Evolutionary conservation across 2,797 vertebrate species (phyloP).

Genomic region (Coregonus suidteri): DNA sequence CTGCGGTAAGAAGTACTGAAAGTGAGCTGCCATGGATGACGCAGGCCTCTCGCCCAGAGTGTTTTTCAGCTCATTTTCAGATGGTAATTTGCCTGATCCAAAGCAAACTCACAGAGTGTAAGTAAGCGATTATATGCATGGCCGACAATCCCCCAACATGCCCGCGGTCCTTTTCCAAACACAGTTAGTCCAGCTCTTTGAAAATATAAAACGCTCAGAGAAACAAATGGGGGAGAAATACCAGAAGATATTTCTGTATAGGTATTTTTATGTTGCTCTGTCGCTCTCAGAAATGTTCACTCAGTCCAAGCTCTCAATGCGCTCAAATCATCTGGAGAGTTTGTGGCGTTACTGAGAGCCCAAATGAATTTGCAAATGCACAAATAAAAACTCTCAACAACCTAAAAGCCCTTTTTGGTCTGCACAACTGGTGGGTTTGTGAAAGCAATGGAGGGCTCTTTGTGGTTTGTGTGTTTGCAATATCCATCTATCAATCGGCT

Average conservation of each 20-base stretch:
- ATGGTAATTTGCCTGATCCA: constrained; percentile 89
- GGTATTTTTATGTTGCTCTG: constrained; percentile 18
- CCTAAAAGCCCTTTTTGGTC: neutral
- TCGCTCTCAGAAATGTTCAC: constrained; percentile 7
- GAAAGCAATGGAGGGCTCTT: constrained; percentile 15
- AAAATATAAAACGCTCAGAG: constrained; percentile 73
- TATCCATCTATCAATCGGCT: constrained; percentile 84
- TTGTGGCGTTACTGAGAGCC: neutral
- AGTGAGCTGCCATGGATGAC: constrained; percentile 81
- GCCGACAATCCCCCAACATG: constrained; percentile 84
- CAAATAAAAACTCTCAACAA: constrained; percentile 3
- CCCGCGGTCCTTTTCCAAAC: constrained; percentile 80
- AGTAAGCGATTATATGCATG: constrained; percentile 92
- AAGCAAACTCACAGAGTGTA: constrained; percentile 84
- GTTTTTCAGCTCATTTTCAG: constrained; percentile 89
- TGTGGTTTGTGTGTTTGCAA: constrained; percentile 39
- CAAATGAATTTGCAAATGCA: constrained; percentile 1
- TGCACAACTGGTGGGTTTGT: constrained; percentile 11
- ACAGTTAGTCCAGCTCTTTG: constrained; percentile 80
- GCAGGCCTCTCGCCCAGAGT: constrained; percentile 84
- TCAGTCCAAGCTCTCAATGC: neutral
- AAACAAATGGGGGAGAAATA: constrained; percentile 73
- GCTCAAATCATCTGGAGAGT: constrained; percentile 3
- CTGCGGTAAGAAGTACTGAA: constrained; percentile 68
- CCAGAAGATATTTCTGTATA: constrained; percentile 53